Base-by-base conservation (phyloP, 2,888 invertebrate species). In the Drosophila mimetica region DNA sequence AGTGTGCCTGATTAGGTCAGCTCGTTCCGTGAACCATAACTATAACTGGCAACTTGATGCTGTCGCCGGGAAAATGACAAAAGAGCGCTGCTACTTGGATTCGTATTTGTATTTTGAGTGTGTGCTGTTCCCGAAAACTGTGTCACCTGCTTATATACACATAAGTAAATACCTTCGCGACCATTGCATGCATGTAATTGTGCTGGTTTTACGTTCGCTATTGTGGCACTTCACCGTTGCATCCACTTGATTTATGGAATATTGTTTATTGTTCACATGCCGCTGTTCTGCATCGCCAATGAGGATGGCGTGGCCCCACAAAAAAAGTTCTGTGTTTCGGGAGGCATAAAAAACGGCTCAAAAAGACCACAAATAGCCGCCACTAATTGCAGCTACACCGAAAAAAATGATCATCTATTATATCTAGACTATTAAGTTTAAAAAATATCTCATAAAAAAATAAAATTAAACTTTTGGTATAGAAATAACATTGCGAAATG, bases 21-120 rank as follows among this genome's bases (percentile, higher is more conserved):
- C 50, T n/a, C 48, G 59, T 46, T 59, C 60, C 28, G 28, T 55
- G 67, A 66, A 67, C 67, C 44, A 66, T 66, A 67, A 67, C 67
- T 51, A 66, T 66, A 67, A 66, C 67, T 51, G 67, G 67, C 50
- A 57, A 57, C 57, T 57, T 67, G 66, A 67, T 67, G 67, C 67
- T 57, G 67, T 20, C 34, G 50, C 28, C 44, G 64, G 64, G 36
- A 64, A 64, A 61, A 64, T 46, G 50, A 50, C 55, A 48, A 53
- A 66, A 63, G 50, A 65, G 52, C 25, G 22, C 42, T 37, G 46
- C 34, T 18, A 47, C 22, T 18, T 54, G 42, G 34, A 37, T 20
- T 32, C 6, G 44, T 28, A 44, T 25, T 9, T 8, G 16, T 11
- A 2, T 2, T 20, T 6, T 11, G 42, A n/a, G 25, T 28, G 39